Evolutionary conservation across 2,113 vertebrate species (phyloP), one percentile per base, ranked within the genome.

Genomic region (Plecotus auritus): DNA sequence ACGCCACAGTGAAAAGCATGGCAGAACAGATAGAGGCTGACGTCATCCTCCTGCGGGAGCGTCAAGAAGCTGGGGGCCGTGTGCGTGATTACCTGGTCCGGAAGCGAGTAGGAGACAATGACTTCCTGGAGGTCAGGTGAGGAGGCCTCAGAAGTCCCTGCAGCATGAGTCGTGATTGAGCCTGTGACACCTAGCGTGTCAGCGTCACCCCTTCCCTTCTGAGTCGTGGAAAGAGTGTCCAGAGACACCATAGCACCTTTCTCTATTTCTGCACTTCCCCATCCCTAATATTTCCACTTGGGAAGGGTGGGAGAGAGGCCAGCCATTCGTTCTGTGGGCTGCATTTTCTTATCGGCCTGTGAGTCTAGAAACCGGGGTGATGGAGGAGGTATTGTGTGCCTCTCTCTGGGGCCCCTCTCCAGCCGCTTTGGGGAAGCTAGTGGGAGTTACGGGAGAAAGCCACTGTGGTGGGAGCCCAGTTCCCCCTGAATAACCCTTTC

Each of bases 111-210:
- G 99, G 99, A 80, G 99, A 99, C 98, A 99, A 99, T 91, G 99
- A 99, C 98, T 99, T 99, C 98, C 98, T 99, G 98, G 99, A 99
- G 98, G 99, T 99, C 99, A 99, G 99, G 99, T 99, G 98, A 99
- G 98, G 93, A 97, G 93, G 91, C 0, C 91, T 45, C 40, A 35
- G 5, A 12, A 56, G 37, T 7, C 59, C 45, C 23, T 32, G 6
- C 14, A n/a, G 42, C 49, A 2, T n/a, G 61, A 40, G 0, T 18
- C 3, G 13, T 9, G 61, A 42, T 35, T 14, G 78, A 54, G 22
- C 10, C 73, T 69, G 28, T 30, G 54, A 23, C 32, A 5, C 37
- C 22, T 9, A 1, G 16, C 0, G 0, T 37, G 9, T 59, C 5
- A 4, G 54, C 51, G 13, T 18, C 18, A 1, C 3, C 54, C 26